Percentiles rank a stretch among this genome's conserved stretches.
phyloP scores from a whole-genome alignment of 1,140 invertebrate species.

The Cyphomyrmex costatus region DNA sequence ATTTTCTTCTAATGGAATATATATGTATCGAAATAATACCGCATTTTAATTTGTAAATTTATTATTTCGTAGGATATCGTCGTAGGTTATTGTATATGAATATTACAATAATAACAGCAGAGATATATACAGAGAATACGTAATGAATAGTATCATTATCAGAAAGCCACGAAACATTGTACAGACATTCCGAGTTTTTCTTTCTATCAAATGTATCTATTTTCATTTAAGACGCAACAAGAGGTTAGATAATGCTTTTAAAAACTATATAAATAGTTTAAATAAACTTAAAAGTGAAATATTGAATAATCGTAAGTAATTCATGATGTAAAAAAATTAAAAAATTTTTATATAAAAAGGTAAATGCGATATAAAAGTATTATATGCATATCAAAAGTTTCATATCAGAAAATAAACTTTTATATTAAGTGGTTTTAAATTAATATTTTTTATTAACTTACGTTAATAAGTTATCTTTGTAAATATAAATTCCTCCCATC shows the following conservation, averaged over 20 bases:
- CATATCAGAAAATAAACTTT: not conserved
- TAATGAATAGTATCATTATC: not conserved
- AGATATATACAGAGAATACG: not conserved
- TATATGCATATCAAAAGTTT: not conserved
- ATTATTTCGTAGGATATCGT: not conserved
- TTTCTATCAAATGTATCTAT: not conserved
- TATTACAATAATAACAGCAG: not conserved
- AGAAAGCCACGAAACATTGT: not conserved
- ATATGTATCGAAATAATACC: not conserved
- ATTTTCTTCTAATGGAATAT: not conserved
- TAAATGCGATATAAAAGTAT: not conserved
- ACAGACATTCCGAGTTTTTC: not conserved
- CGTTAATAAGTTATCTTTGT: not conserved
- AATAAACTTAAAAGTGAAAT: not conserved
- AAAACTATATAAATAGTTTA: not conserved
- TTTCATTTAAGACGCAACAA: not conserved
- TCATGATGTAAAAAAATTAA: not conserved
- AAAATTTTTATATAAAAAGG: not conserved
- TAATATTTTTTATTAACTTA: not conserved
- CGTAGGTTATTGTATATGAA: not conserved
- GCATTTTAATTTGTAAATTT: slow-evolving; percentile 5
- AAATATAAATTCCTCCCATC: not conserved
- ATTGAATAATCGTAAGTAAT: not conserved
- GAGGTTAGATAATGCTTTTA: not conserved
- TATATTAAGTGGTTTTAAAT: not conserved